Base-by-base conservation (phyloP, 2,797 vertebrate species). In the Syndactyla subalaris region DNA sequence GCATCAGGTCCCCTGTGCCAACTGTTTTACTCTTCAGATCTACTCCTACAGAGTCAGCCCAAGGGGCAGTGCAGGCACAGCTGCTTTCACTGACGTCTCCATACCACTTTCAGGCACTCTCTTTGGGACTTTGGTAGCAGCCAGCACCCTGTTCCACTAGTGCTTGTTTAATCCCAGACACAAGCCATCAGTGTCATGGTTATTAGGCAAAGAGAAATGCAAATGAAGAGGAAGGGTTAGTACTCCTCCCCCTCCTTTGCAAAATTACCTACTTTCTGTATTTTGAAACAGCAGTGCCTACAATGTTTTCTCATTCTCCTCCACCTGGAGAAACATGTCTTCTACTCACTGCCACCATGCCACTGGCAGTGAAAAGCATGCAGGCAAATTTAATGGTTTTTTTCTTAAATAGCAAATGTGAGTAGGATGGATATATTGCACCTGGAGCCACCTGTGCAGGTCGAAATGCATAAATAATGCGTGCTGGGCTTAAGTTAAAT, bases 131-230 rank as follows among this genome's bases (percentile, higher is more conserved):
- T 1, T 46, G 45, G 41, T 1, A 39, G 68, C 36, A 66, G n/a
- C 2, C 4, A 57, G 29, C 26, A 34, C n/a, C 36, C 48, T 15
- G 12, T n/a, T 36, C 43, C 68, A 36, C 21, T 6, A 22, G 29
- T 21, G 10, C 15, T 32, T 34, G 23, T 51, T 58, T 70, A 38
- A 62, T 23, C 14, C 30, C 49, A 74, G 65, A 67, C 66, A 55
- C 8, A 22, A 1, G 7, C 30, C 26, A n/a, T n/a, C 36, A 11
- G 2, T 2, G 2, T 63, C n/a, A 43, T 0, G 4, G 52, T 46
- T 70, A 18, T 27, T 6, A 9, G 38, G n/a, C 68, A 58, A n/a
- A 4, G 15, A 83, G 45, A 26, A 79, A 59, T 0, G 2, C 29
- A 68, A 41, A 45, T 9, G 12, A 80, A 62, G 48, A 79, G 51